A percentile compares a stretch with the other conserved stretches of the same genome.
These are phyloP conservation scores for Seira ritae DNA, from an alignment of 2,888 invertebrate genomes.

Conservation along the genomic window DNA sequence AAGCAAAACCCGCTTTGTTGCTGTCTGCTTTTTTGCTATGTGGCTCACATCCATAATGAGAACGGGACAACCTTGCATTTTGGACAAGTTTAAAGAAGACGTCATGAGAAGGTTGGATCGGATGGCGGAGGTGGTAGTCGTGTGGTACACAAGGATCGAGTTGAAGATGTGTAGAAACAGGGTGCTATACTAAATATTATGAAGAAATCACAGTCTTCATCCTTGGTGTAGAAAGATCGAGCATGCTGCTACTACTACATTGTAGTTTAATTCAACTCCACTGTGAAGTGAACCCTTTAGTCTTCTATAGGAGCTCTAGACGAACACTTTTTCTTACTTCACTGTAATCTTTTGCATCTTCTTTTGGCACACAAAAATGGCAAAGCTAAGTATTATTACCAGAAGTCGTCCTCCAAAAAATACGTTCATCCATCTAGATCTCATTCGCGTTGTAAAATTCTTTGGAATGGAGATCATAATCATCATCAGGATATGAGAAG, in stretches of 20 bases:
- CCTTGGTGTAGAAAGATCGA: too few species aligned
- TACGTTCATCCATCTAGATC: too few species aligned
- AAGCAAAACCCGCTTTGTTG: neutral
- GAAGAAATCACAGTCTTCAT: too few species aligned
- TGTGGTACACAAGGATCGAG: neutral
- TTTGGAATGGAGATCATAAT: neutral
- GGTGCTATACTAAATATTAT: too few species aligned
- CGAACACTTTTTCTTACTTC: neutral
- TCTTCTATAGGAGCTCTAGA: neutral
- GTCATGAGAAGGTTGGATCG: conserved; percentile 7
- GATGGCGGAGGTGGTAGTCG: neutral
- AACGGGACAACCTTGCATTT: neutral
- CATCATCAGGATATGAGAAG: neutral
- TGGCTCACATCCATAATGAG: neutral
- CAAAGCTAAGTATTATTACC: neutral
- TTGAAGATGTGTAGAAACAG: neutral
- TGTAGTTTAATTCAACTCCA: too few species aligned
- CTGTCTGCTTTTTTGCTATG: too few species aligned
- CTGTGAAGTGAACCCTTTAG: neutral
- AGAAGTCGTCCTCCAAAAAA: neutral
- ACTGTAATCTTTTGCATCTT: neutral
- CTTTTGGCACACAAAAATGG: neutral
- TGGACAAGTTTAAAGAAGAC: neutral
- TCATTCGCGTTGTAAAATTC: neutral
- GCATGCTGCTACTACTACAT: too few species aligned